phyloP scores from a whole-genome alignment of 2,113 vertebrate species.

The Dicerorhinus sumatrensis region DNA sequence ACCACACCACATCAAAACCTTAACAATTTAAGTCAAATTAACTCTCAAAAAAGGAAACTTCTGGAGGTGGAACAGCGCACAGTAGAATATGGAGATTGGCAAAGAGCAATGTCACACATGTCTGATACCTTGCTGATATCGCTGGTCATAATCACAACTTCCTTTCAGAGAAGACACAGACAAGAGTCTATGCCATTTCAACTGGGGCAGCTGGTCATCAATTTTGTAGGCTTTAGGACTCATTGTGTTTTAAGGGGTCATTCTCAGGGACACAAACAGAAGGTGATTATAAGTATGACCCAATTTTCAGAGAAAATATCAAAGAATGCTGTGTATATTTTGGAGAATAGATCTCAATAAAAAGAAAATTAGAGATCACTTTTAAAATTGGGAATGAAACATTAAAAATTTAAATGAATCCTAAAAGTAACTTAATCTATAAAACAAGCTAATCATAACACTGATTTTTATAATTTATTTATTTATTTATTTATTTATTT shows the following conservation, averaged over 20 bases:
- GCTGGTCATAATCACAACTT: neutral
- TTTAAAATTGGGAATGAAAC: conserved; percentile 37
- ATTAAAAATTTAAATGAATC: conserved; percentile 11
- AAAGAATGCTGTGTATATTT: neutral
- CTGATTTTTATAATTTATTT: neutral
- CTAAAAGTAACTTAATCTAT: neutral
- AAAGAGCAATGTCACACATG: neutral
- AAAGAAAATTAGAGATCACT: neutral
- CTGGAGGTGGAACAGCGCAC: neutral
- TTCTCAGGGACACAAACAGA: neutral
- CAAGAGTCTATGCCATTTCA: neutral
- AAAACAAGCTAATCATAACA: neutral
- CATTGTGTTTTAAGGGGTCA: neutral
- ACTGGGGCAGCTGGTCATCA: neutral
- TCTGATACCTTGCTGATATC: neutral
- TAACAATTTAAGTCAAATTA: neutral
- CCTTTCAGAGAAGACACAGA: neutral
- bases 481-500: conserved; percentile 30
- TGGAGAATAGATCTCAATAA: conserved; percentile 4
- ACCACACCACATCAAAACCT: neutral
- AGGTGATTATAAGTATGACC: neutral
- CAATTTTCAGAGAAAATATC: conserved; percentile 44
- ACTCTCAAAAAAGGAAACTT: neutral
- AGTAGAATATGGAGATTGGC: neutral
- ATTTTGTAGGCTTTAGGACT: neutral